A percentile compares a stretch with the other conserved stretches of the same genome.
Evolutionary conservation across 2,113 vertebrate species (phyloP).

Genomic region (Ptilonorhynchus violaceus): DNA sequence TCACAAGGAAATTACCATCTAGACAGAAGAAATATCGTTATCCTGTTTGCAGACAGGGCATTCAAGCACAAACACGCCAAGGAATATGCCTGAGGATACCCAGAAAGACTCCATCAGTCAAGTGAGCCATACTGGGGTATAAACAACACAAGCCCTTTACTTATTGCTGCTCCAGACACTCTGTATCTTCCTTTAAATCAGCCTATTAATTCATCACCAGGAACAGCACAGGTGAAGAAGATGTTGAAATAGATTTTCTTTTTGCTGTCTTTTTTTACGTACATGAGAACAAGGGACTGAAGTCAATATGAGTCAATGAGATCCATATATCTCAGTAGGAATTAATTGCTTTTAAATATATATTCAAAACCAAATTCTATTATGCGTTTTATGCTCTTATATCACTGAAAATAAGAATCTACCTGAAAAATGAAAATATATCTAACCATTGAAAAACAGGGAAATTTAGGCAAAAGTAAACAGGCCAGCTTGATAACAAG

Average conservation of each 20-base stretch:
- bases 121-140: background rate
- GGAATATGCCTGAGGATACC: constrained; percentile 7
- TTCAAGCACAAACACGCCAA: background rate
- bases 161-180: background rate
- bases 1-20: background rate
- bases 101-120: constrained; percentile 2
- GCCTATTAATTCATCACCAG: background rate
- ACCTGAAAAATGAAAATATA: background rate
- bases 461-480: constrained; percentile 34
- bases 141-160: background rate
- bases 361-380: background rate
- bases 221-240: background rate
- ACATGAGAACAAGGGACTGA: background rate
- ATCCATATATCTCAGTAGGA: background rate
- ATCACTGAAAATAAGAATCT: background rate
- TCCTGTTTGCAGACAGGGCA: background rate
- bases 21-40: constrained; percentile 24
- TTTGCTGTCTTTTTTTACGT: background rate
- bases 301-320: background rate
- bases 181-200: constrained; percentile 4
- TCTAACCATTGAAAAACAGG: background rate
- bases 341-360: background rate
- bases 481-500: constrained; percentile 23
- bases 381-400: background rate
- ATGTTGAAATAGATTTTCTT: background rate